Conservation (phyloP, 2,797 vertebrate genomes). For the Gobionotothen gibberifrons region DNA sequence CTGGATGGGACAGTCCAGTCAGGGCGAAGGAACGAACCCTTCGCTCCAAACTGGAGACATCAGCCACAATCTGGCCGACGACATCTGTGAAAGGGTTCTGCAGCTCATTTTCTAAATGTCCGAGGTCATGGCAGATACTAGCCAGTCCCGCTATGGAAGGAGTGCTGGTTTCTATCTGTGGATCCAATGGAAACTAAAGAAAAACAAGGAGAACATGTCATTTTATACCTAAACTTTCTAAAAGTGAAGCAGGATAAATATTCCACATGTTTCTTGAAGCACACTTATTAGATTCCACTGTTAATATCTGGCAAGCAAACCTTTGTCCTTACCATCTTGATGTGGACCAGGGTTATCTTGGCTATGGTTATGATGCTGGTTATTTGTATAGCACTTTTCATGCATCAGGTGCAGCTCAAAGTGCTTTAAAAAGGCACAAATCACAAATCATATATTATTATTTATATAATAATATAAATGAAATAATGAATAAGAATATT, state of each 20-base stretch:
- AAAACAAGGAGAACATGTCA: neutral
- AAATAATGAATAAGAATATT: too few relatives aligned
- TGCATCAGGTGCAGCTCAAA: too few relatives aligned
- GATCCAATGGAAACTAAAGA: constrained; percentile 40
- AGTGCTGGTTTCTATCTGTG: constrained; percentile 27
- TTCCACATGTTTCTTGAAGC: neutral
- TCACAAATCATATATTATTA: too few relatives aligned
- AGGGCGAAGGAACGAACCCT: constrained; percentile 47
- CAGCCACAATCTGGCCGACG: constrained; percentile 67
- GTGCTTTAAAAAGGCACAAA: too few relatives aligned
- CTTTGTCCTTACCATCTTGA: constrained; percentile 52
- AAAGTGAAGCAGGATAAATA: neutral
- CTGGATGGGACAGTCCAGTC: constrained; percentile 44
- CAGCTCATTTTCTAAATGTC: constrained; percentile 52
- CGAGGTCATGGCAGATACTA: constrained; percentile 60
- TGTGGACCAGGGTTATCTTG: constrained; percentile 65
- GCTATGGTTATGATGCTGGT: constrained; percentile 49
- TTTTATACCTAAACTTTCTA: too few relatives aligned
- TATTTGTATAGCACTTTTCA: too few relatives aligned
- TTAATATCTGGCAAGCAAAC: constrained; percentile 35
- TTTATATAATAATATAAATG: too few relatives aligned
- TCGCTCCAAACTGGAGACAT: constrained; percentile 67
- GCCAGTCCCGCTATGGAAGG: constrained; percentile 65
- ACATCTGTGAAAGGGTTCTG: constrained; percentile 25
- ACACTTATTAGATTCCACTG: neutral